These are phyloP conservation scores for Cephus pulcher DNA, from an alignment of 2,888 invertebrate genomes.

Conservation along the genomic window DNA sequence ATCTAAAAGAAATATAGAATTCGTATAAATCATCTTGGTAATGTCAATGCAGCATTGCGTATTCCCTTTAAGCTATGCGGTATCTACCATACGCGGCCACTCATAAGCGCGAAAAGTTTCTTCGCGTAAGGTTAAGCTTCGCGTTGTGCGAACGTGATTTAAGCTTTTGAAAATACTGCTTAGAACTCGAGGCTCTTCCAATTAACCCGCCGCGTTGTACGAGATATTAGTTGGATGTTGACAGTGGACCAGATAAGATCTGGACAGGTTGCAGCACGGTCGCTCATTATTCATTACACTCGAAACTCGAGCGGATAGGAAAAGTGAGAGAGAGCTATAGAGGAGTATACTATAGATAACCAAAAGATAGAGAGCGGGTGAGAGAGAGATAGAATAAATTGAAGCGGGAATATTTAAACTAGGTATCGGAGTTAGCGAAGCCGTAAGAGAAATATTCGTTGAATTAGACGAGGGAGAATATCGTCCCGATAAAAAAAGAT, in stretches of 20 bases:
- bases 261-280: constrained; percentile 46
- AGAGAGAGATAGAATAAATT: neutral
- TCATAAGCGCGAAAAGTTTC: neutral
- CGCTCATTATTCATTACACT: constrained; percentile 60
- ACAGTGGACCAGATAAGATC: constrained; percentile 61
- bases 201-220: constrained; percentile 61
- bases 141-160: constrained; percentile 48
- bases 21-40: neutral
- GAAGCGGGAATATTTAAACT: neutral
- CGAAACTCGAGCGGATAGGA: constrained; percentile 34
- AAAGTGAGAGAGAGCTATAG: neutral
- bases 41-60: constrained; percentile 15
- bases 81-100: neutral
- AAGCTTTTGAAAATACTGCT: constrained; percentile 48
- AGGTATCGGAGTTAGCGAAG: neutral
- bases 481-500: neutral
- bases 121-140: constrained; percentile 3
- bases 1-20: neutral
- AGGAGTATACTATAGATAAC: neutral
- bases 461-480: neutral
- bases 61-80: constrained; percentile 11
- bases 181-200: constrained; percentile 49
- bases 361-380: neutral
- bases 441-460: neutral
- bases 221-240: constrained; percentile 63